Conservation (phyloP, 2,113 vertebrate species). For the Thalassoma bifasciatum region DNA sequence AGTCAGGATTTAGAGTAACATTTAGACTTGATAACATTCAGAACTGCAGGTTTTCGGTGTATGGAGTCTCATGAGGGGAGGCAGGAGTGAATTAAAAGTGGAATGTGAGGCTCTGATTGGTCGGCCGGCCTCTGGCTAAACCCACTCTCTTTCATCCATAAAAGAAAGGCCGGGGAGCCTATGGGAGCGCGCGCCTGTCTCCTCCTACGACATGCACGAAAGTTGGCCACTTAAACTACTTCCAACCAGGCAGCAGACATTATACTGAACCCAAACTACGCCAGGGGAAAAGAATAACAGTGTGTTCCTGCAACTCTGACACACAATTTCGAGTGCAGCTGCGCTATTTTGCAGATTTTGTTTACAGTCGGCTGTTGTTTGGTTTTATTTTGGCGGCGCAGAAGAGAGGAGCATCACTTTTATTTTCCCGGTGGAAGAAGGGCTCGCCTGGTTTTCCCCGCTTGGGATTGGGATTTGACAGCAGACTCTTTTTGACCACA, state of each 20-base stretch:
- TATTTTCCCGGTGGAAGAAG: slow-evolving; percentile 62
- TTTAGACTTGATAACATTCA: slow-evolving; percentile 55
- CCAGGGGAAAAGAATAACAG: slow-evolving; percentile 72
- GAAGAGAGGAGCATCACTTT: slow-evolving; percentile 58
- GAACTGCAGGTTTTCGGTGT: slow-evolving; percentile 34
- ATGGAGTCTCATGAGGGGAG: slow-evolving; percentile 52
- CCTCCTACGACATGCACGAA: slow-evolving; percentile 84
- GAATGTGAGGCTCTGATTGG: slow-evolving; percentile 83
- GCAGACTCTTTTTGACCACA: slow-evolving; percentile 46
- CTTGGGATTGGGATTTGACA: slow-evolving; percentile 79
- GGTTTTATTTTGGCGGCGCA: slow-evolving; percentile 34
- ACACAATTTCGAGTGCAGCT: slow-evolving; percentile 34
- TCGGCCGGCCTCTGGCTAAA: slow-evolving; percentile 75
- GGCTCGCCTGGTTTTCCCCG: slow-evolving; percentile 67
- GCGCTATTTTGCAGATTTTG: slow-evolving; percentile 35
- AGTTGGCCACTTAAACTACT: slow-evolving; percentile 88
- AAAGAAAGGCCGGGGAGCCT: slow-evolving; percentile 89
- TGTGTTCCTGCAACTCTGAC: slow-evolving; percentile 38
- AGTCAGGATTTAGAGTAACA: slow-evolving; percentile 41
- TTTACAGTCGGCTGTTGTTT: slow-evolving; percentile 24
- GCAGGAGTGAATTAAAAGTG: slow-evolving; percentile 74
- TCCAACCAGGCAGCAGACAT: slow-evolving; percentile 83
- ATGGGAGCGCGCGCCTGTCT: slow-evolving; percentile 84
- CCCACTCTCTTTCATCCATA: slow-evolving; percentile 88
- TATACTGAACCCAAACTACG: slow-evolving; percentile 79